phyloP scores from a whole-genome alignment of 1,140 invertebrate species.

The Drosophila suzukii region DNA sequence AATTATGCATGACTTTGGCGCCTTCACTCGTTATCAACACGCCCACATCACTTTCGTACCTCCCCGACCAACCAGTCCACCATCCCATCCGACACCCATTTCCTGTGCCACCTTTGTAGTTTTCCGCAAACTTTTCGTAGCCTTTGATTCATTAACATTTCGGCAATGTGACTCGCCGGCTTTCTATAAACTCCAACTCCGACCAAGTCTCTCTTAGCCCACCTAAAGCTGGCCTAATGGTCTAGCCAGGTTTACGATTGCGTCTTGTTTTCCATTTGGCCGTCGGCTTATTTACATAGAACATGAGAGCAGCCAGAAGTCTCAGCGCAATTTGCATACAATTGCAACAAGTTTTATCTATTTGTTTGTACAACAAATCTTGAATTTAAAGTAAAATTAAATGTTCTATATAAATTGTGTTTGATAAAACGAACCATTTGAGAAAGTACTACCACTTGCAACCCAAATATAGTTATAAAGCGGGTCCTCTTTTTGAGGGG shows the following conservation, averaged over 20 bases:
- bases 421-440: no score
- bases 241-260: conserved; percentile 33
- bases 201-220: neutral
- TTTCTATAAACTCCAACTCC: conserved; percentile 18
- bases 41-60: conserved; percentile 49
- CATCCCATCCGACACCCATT: conserved; percentile 7
- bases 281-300: conserved; percentile 78
- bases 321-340: conserved; percentile 76
- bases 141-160: conserved; percentile 82
- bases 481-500: no score
- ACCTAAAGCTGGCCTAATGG: conserved; percentile 40
- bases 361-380: neutral
- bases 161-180: conserved; percentile 38
- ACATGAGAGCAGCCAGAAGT: conserved; percentile 67
- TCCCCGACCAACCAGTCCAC: neutral
- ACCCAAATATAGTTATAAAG: no score
- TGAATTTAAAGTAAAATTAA: neutral
- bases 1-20: conserved; percentile 79
- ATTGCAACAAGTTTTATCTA: conserved; percentile 53
- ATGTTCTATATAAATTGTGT: no score
- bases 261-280: conserved; percentile 67
- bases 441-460: no score
- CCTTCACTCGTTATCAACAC: conserved; percentile 71
- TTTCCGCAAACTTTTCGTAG: conserved; percentile 62
- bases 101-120: conserved; percentile 62